A percentile compares a stretch with the other conserved stretches of the same genome.
Evolutionary conservation across 2,797 vertebrate species (phyloP).

Genomic region (Lepilemur septentrionalis): DNA sequence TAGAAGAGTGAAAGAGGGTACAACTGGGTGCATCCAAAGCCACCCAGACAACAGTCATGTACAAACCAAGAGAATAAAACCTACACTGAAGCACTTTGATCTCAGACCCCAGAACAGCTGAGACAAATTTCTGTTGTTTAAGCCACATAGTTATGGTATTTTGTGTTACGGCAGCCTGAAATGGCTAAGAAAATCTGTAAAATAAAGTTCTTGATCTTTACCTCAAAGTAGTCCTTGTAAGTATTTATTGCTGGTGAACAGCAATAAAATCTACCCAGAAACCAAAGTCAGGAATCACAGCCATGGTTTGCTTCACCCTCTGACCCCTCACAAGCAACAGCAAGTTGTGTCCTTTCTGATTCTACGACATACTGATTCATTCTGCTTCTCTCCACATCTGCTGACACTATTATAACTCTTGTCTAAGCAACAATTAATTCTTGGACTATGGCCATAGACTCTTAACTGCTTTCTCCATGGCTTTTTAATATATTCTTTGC

Average conservation of each 20-base stretch:
- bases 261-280: not conserved
- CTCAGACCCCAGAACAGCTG: not conserved
- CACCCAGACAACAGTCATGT: not conserved
- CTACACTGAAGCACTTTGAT: not conserved
- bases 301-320: not conserved
- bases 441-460: not conserved
- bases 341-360: not conserved
- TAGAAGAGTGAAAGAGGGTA: not conserved
- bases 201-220: not conserved
- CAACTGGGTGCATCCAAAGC: rapidly evolving
- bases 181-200: not conserved
- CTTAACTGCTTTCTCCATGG: constrained; percentile 18
- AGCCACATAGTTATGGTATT: not conserved
- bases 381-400: not conserved
- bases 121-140: not conserved
- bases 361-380: not conserved
- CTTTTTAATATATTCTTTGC: constrained; percentile 15
- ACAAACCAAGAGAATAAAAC: not conserved
- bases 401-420: not conserved
- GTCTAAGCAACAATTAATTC: not conserved
- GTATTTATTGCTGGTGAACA: not conserved
- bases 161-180: not conserved
- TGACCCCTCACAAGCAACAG: not conserved
- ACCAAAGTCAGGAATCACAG: not conserved
- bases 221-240: not conserved